Evolutionary conservation across 2,888 invertebrate species (phyloP), one percentile per base, ranked within the genome.

Genomic region (Pachydiplax longipennis): DNA sequence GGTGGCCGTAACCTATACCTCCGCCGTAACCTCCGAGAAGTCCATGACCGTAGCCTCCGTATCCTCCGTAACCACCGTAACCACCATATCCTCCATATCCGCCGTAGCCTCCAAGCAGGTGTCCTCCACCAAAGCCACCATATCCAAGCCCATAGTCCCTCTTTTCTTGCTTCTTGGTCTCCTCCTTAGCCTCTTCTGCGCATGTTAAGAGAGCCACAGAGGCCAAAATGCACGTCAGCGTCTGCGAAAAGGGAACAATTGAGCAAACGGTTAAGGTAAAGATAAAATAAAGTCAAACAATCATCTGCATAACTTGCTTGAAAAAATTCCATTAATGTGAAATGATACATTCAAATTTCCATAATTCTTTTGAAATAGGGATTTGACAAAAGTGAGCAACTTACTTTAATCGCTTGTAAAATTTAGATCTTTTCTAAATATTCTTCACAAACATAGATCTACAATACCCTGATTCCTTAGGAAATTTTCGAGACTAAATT

Each of bases 1-100:
- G 93, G 91, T 94, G 87, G 15, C 61, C 87, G 1, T 61, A 12
- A n/a, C 61, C 87, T 25, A 61, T 58, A 4, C 61, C 61, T 10
- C 35, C 87, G 18, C 4, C 53, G 18, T 37, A 37, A 13, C 22
- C 22, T 12, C 65, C 61, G 1, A 44, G 48, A 15, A 48, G 31
- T 13, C 53, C 80, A n/a, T 37, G 25, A 22, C 58, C 58, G 35
- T 53, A 81, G 25, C 81, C 90, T 81, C 81, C 90, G 31, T 8
- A 22, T 4, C 22, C 22, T 2, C 53, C 90, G n/a, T 48, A 35
- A 37, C 80, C 90, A 10, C 25, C 12, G 6, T 25, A 25, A 0
- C 25, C 83, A 31, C 22, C 48, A 13, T 35, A 37, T 10, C 18
- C 22, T 0, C 61, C 58, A 37, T 44, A 80, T 2, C 18, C 53